Conservation (phyloP, 2,113 vertebrate genomes). For the Regulus satrapa region DNA sequence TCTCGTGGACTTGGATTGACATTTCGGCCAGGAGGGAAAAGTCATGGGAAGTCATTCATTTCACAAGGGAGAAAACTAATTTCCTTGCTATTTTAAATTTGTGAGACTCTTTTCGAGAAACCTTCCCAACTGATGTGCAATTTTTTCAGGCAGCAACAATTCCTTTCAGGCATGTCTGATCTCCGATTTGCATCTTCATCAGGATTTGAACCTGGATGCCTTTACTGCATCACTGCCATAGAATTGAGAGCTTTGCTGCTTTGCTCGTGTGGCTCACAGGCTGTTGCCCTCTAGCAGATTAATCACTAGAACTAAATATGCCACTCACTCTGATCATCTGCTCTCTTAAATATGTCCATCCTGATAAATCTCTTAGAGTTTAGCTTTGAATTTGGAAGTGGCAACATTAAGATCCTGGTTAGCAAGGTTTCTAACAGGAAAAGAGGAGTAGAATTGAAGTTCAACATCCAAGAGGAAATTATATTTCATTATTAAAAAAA, state of each 20-base stretch:
- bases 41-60: not conserved
- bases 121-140: not conserved
- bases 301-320: not conserved
- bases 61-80: not conserved
- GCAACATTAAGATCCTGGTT: not conserved
- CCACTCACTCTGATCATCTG: not conserved
- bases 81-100: constrained; percentile 15
- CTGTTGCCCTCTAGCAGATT: not conserved
- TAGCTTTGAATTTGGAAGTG: not conserved
- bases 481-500: not conserved
- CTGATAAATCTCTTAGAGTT: not conserved
- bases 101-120: not conserved
- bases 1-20: not conserved
- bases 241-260: not conserved
- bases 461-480: not conserved
- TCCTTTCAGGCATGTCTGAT: not conserved
- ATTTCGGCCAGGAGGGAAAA: constrained; percentile 31
- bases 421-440: not conserved
- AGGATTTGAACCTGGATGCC: not conserved
- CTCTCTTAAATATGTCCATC: not conserved
- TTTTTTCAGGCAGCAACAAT: not conserved
- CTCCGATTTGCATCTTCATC: not conserved
- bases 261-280: not conserved
- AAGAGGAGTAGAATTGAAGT: not conserved
- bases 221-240: not conserved